Percentiles rank a stretch among this genome's conserved stretches.
Evolutionary conservation across 2,888 invertebrate genomes (phyloP).

Genomic region (Epinotia nisella): DNA sequence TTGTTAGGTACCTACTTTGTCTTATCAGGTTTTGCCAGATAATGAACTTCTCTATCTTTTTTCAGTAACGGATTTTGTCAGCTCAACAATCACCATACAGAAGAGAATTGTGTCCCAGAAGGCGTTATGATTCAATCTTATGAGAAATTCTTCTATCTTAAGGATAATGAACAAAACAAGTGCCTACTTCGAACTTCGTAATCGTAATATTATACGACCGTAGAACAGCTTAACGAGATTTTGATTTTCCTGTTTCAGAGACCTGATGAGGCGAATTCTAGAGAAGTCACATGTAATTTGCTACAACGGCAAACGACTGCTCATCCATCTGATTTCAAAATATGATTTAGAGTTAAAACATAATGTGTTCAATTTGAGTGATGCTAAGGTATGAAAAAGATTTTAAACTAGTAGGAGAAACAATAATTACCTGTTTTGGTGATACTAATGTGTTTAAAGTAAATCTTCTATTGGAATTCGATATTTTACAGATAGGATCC

Average conservation of each 20-base stretch:
- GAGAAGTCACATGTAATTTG: conserved; percentile 63
- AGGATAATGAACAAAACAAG: conserved; percentile 51
- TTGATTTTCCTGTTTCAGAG: conserved; percentile 53
- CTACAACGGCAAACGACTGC: conserved; percentile 69
- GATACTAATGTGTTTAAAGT: not conserved
- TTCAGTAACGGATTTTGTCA: conserved; percentile 74
- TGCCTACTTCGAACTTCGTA: conserved; percentile 46
- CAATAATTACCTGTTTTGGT: not conserved
- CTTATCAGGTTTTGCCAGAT: not conserved
- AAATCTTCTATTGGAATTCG: not conserved
- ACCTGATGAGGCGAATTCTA: conserved; percentile 53
- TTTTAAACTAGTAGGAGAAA: not conserved
- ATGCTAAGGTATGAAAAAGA: conserved; percentile 60
- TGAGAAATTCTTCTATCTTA: conserved; percentile 61
- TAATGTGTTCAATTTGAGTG: conserved; percentile 53
- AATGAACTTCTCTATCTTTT: conserved; percentile 43
- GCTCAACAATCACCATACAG: conserved; percentile 66
- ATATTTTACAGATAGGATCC: conserved; percentile 65
- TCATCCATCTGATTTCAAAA: conserved; percentile 62
- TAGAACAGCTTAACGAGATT: not conserved
- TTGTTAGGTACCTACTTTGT: not conserved
- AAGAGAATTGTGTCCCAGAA: conserved; percentile 61
- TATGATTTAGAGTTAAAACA: conserved; percentile 56
- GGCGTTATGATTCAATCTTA: conserved; percentile 62
- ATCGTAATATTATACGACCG: not conserved